Conservation (phyloP, 1,140 invertebrate species). For the Paramacrobiotus metropolitanus region DNA sequence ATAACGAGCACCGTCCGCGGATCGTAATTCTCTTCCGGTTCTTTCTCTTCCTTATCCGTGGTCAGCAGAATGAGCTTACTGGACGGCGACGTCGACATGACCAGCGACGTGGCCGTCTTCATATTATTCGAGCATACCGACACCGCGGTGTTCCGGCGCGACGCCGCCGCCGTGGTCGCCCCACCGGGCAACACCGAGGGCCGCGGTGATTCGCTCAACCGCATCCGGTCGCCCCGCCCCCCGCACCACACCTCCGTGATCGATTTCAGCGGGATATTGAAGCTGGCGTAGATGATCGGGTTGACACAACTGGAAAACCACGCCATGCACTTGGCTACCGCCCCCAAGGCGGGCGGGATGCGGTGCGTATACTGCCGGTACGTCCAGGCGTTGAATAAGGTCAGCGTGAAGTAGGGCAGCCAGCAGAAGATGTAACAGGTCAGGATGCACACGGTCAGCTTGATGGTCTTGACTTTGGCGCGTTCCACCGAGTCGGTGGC, state of each 20-base stretch:
- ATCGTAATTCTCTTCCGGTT: no score
- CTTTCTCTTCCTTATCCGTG: no score
- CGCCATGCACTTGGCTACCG: slow-evolving; percentile 22
- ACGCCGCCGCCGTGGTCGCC: no score
- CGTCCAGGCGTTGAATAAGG: slow-evolving; percentile 23
- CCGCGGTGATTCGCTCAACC: no score
- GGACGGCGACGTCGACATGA: no score
- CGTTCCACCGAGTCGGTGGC: slow-evolving; percentile 14
- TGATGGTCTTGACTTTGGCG: slow-evolving; percentile 25
- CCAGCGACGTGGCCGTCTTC: no score
- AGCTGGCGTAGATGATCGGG: slow-evolving; percentile 25
- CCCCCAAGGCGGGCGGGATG: slow-evolving; percentile 20
- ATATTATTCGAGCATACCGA: no score
- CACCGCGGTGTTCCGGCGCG: no score
- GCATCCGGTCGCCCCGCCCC: no score
- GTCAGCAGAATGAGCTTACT: no score
- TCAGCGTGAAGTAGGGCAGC: slow-evolving; percentile 26
- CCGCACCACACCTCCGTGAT: background rate
- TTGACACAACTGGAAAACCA: slow-evolving; percentile 25
- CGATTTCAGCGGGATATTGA: slow-evolving; percentile 17
- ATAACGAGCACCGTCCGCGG: no score
- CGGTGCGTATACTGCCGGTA: slow-evolving; percentile 17
- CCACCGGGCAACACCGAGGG: no score
- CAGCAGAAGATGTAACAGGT: slow-evolving; percentile 25
- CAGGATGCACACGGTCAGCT: slow-evolving; percentile 25